Percentiles rank a stretch among this genome's conserved stretches.
phyloP scores from a whole-genome alignment of 2,888 invertebrate species.

The Aradus depressus region DNA sequence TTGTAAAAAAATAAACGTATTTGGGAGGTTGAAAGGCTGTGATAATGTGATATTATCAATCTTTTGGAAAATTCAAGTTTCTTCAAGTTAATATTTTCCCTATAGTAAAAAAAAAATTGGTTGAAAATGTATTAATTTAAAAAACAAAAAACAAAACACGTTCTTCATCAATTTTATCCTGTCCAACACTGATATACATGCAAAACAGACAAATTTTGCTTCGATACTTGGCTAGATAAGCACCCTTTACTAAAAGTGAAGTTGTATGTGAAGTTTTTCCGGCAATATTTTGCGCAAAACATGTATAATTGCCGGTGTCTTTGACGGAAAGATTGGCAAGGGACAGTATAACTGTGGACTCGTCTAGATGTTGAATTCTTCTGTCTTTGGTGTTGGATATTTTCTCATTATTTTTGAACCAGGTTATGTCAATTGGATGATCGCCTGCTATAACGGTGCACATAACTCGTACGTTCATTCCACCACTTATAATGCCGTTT shows the following conservation, averaged over 20 bases:
- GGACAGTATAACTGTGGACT: conserved; percentile 41
- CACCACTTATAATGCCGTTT: conserved; percentile 41
- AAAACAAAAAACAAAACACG: too few species aligned
- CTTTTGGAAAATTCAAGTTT: not conserved
- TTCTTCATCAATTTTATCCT: too few species aligned
- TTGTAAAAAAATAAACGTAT: too few species aligned
- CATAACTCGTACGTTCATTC: conserved; percentile 42
- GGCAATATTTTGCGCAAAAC: conserved; percentile 36
- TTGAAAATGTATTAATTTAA: not conserved
- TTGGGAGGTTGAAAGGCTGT: not conserved
- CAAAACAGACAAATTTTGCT: conserved; percentile 16
- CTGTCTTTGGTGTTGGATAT: conserved; percentile 21
- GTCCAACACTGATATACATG: too few species aligned
- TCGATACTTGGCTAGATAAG: conserved; percentile 11
- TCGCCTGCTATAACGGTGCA: conserved; percentile 55
- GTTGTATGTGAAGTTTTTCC: conserved; percentile 36
- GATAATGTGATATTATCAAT: not conserved
- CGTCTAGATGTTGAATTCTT: conserved; percentile 35
- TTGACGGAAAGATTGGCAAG: conserved; percentile 39
- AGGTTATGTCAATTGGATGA: conserved; percentile 55
- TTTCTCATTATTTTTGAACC: conserved; percentile 42
- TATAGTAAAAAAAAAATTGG: not conserved
- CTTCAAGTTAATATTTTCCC: not conserved
- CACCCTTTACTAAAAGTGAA: conserved; percentile 36
- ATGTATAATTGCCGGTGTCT: conserved; percentile 37